Base-by-base conservation (phyloP, 2,113 vertebrate genomes). In the Felis chaus region DNA sequence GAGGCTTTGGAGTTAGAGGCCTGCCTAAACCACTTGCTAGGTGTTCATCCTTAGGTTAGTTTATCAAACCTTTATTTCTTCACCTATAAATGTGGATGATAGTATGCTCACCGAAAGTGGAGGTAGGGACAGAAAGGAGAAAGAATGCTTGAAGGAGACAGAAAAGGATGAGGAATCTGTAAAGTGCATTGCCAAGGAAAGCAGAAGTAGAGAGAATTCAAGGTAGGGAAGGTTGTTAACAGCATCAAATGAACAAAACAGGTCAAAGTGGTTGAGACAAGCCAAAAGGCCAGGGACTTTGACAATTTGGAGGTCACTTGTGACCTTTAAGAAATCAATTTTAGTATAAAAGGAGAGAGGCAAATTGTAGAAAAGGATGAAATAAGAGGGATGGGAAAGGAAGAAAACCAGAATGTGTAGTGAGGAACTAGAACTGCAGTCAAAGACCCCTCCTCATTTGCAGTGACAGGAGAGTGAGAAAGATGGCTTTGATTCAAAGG, bases 21-120 rank as follows among this genome's bases (percentile, higher is more conserved):
- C 25, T 69, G 31, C 16, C 10, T 82, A 92, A 80, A 87, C 12
- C 2, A 88, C 23, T 65, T 68, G 29, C 18, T 91, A 63, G 16
- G 25, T 76, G 41, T 33, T 95, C 74, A 87, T 33, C 1, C 12
- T 88, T 96, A 19, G 76, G 45, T 76, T 96, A 80, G 41, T 92
- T 87, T 92, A 94, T 36, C 81, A 92, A 88, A 76, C 16, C 23
- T 88, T 96, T 89, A 89, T 68, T 95, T 97, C 36, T 92, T 94
- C 25, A 48, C 55, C 41, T 92, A 68, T 16, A 94, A 90, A 41
- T 90, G 82, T 87, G 69, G 50, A 83, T 45, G 63, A 95, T 53
- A 92, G 57, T 80, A 78, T 0, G 78, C 21, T 76, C 36, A 61
- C 3, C 45, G 45, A 84, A 36, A 89, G 27, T 86, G 12, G 36